These are phyloP conservation scores for Leucopsar rothschildi DNA, from an alignment of 2,113 vertebrate genomes.

Conservation along the genomic window DNA sequence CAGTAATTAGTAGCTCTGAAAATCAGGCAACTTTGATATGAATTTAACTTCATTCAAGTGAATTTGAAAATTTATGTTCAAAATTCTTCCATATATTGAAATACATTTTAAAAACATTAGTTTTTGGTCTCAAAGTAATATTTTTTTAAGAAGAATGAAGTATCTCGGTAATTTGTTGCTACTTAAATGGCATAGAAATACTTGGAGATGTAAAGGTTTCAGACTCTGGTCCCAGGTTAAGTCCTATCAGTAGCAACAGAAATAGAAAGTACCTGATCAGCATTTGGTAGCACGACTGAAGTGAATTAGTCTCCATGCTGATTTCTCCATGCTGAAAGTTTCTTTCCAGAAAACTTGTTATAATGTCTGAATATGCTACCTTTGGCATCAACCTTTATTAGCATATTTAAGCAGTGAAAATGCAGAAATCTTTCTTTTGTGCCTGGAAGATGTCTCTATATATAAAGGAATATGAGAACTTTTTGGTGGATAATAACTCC, in stretches of 20 bases:
- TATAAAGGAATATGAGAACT: neutral
- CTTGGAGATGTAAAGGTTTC: neutral
- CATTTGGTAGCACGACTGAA: neutral
- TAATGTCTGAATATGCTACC: neutral
- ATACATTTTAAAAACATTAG: neutral
- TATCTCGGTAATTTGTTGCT: neutral
- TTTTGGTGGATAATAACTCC: neutral
- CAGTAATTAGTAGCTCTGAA: neutral
- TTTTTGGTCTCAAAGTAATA: neutral
- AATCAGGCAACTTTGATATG: neutral
- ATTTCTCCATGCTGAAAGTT: no score
- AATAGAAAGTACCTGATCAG: neutral
- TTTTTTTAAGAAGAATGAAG: neutral
- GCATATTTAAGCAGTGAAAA: neutral
- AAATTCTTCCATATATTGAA: neutral
- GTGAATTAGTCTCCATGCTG: neutral
- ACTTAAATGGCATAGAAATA: neutral
- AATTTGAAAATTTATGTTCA: neutral
- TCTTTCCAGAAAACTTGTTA: neutral
- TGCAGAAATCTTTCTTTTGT: neutral
- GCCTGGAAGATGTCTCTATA: neutral
- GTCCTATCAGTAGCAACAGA: neutral
- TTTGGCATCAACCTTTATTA: neutral
- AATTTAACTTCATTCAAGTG: neutral
- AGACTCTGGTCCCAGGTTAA: neutral